Conservation (phyloP, 2,888 invertebrate species). For the Carcina quercana region DNA sequence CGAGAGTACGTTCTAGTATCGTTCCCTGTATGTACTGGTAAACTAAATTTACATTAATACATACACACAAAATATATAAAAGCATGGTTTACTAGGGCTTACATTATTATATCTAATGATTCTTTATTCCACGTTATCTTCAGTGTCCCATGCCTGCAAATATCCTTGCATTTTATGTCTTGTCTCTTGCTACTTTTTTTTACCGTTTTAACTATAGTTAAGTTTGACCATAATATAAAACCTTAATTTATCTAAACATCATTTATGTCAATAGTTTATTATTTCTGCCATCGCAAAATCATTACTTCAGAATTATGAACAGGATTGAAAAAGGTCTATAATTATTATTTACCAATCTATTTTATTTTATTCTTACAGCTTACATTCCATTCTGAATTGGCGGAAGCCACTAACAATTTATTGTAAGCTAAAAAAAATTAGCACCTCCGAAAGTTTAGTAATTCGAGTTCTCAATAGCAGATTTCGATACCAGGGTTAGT, state of each 20-base stretch:
- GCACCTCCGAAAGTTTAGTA: slow-evolving; percentile 23
- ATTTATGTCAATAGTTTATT: slow-evolving; percentile 2
- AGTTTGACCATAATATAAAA: not conserved
- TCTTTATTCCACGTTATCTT: no score
- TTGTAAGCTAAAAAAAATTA: no score
- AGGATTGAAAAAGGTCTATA: no score
- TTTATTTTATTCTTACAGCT: no score
- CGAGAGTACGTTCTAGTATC: no score
- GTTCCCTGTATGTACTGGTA: no score
- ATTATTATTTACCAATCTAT: no score
- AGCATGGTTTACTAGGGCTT: no score
- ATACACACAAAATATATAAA: slow-evolving; percentile 14
- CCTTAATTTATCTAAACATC: not conserved
- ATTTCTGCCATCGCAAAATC: slow-evolving; percentile 10
- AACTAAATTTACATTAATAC: slow-evolving; percentile 31
- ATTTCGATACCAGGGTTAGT: no score
- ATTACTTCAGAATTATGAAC: no score
- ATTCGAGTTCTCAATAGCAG: no score
- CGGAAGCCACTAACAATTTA: slow-evolving; percentile 5
- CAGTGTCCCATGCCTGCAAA: no score
- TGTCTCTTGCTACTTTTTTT: slow-evolving; percentile 1
- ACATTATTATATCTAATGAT: slow-evolving; percentile 3
- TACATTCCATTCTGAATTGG: not conserved
- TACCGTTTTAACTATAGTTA: not conserved
- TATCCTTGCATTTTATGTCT: not conserved